Base-by-base conservation (phyloP, 53 echinoderm and acorn worm species). In the Stichopus horrens region DNA sequence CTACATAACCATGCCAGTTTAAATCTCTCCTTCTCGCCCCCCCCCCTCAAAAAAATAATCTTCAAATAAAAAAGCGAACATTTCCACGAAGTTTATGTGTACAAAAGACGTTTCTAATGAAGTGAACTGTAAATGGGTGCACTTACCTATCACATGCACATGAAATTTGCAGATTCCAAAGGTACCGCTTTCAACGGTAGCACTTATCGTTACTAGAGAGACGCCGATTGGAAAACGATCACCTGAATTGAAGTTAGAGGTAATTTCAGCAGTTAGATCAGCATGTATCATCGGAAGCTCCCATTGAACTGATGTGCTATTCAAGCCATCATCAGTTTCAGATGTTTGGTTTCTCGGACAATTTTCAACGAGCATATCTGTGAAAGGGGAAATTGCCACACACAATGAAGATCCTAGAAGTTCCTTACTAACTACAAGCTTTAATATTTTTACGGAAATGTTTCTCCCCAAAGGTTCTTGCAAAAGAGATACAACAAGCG, bases 191-290 rank as follows among this genome's bases (percentile, higher is more conserved):
- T 7, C 7, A 18, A 20, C 57, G 9, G 21, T 5, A 20, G 81
- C 81, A 21, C 20, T 81, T 14, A 57, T 57, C 10, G 56, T 81
- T 8, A 81, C 57, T 7, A 5, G 55, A 58, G 56, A 57, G 11
- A 81, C 81, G 16, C 81, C 81, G 57, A 81, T 55, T 21, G 19
- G 20, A 22, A 81, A 81, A 22, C 57, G 81, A 56, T 81, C 81
- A 21, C 81, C 81, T 5, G 81, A 19, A 14, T 81, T 58, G 81
- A 81, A 58, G 81, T 81, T 56, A 51, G 81, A 51, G 56, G 81
- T 81, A 7, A 81, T 7, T 81, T 56, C 58, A 58, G 58, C 57
- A 8, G 14, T 58, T 6, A 58, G 21, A 57, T 81, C 58, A 8
- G 21, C 57, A 9, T 56, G 81, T 4, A 81, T 18, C 5, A 7